Evolutionary conservation across 2,888 invertebrate species (phyloP).

Genomic region (Sphinx pinastri): DNA sequence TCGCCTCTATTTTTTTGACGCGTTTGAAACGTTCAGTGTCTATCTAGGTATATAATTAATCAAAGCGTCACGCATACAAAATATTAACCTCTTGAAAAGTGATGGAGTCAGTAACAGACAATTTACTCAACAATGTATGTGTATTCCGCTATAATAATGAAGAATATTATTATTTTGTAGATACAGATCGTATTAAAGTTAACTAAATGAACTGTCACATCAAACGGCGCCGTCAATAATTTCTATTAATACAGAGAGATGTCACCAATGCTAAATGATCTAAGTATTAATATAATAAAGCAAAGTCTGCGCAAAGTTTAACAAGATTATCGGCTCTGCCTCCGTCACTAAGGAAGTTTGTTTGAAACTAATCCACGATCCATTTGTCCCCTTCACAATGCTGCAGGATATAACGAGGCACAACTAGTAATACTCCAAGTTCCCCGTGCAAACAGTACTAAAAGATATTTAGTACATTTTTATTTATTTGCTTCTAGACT

Average conservation of each 20-base stretch:
- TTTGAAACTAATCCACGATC: conserved; percentile 38
- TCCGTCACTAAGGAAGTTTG: conserved; percentile 41
- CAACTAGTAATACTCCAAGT: conserved; percentile 26
- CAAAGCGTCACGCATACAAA: too few relatives aligned
- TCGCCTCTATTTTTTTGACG: too few relatives aligned
- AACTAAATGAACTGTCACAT: neutral
- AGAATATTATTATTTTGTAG: too few relatives aligned
- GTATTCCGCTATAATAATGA: neutral
- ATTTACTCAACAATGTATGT: too few relatives aligned
- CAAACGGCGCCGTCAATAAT: neutral
- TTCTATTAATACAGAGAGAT: too few relatives aligned
- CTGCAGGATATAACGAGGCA: conserved; percentile 5
- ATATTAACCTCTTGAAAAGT: too few relatives aligned
- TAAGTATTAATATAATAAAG: conserved; percentile 16
- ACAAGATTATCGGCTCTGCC: conserved; percentile 34
- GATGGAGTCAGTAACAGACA: too few relatives aligned
- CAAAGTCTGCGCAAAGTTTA: conserved; percentile 31
- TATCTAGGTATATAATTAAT: too few relatives aligned
- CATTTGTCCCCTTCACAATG: conserved; percentile 21
- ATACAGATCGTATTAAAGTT: neutral
- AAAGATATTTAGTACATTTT: conserved; percentile 4
- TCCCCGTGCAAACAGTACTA: conserved; percentile 2
- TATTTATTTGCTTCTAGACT: neutral
- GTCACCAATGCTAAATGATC: too few relatives aligned
- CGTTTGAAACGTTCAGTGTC: too few relatives aligned